phyloP scores from a whole-genome alignment of 2,888 invertebrate genomes.

The Mythimna loreyi region DNA sequence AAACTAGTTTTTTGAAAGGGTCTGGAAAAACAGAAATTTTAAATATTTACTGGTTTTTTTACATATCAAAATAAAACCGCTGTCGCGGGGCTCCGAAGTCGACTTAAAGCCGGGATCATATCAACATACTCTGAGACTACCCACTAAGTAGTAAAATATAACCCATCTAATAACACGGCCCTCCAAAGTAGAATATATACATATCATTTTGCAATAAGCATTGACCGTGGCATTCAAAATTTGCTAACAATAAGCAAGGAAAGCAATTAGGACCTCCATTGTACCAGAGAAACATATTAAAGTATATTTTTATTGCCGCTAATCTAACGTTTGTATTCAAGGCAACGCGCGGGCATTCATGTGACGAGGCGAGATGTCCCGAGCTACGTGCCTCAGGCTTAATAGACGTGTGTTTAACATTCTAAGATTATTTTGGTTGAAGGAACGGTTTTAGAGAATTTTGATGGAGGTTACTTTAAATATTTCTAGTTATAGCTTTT shows the following conservation, averaged over 20 bases:
- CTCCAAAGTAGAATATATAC: not conserved
- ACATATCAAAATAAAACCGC: too few species aligned
- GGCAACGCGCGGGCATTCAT: conserved; percentile 38
- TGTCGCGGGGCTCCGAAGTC: too few species aligned
- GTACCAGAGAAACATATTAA: conserved; percentile 44
- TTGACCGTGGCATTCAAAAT: conserved; percentile 35
- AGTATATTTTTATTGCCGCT: conserved; percentile 60
- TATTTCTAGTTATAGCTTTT: not conserved
- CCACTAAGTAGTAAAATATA: too few species aligned
- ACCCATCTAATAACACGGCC: not conserved
- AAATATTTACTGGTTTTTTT: too few species aligned
- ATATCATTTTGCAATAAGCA: conserved; percentile 7
- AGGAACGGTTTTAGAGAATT: conserved; percentile 5
- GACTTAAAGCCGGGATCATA: too few species aligned
- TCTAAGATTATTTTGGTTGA: conserved; percentile 3
- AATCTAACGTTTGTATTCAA: conserved; percentile 64
- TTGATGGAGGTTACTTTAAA: not conserved
- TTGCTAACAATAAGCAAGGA: conserved; percentile 45
- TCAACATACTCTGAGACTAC: too few species aligned
- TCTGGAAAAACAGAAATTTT: too few species aligned
- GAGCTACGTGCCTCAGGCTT: conserved; percentile 46
- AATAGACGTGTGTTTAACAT: conserved; percentile 5
- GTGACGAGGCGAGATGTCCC: conserved; percentile 38
- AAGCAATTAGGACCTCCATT: conserved; percentile 56
- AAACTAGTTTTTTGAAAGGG: too few species aligned